Evolutionary conservation across 2,888 invertebrate genomes (phyloP), one percentile per base, ranked within the genome.

Genomic region (Cotesia congregata): DNA sequence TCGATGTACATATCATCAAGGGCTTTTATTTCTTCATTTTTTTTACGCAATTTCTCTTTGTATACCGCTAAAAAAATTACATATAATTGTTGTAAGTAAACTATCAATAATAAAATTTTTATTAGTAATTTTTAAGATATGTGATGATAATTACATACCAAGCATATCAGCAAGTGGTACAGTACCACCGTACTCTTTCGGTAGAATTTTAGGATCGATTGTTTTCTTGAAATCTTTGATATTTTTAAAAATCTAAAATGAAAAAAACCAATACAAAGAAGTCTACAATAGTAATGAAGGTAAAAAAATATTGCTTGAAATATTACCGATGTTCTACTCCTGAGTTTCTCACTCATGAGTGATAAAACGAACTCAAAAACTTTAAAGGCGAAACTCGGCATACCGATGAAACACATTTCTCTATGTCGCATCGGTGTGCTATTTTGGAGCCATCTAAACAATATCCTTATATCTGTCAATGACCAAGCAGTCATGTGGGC

Each of bases 381-480:
- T 86, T 95, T 94, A 12, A 94, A 93, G 12, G 96, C 95, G 84
- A 94, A 95, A 67, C 93, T 92, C 0, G 96, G 96, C 78, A 97
- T 94, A 87, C 96, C 96, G 77, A 97, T 91, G 85, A 97, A 95
- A 87, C 97, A 96, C 0, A 96, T 95, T 82, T 94, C 93, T 88
- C 97, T 97, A 90, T 97, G 97, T 30, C 97, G 91, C 95, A 97
- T 96, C 1, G 97, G 97, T 17, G 96, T 95, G 1, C 96, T 95
- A 87, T 95, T 95, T 92, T 95, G 95, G 86, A 95, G 94, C 86
- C 95, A 95, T 84, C 94, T 93, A 59, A 95, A 90, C 90, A 96
- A 94, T 85, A 94, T 93, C 75, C 94, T 91, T 74, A 96, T 93
- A 85, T 96, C 96, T 50, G 92, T 93, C 39, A 96, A 91, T 0